These are phyloP conservation scores for Calameuta pallipes DNA, from an alignment of 2,888 invertebrate species.

Conservation along the genomic window DNA sequence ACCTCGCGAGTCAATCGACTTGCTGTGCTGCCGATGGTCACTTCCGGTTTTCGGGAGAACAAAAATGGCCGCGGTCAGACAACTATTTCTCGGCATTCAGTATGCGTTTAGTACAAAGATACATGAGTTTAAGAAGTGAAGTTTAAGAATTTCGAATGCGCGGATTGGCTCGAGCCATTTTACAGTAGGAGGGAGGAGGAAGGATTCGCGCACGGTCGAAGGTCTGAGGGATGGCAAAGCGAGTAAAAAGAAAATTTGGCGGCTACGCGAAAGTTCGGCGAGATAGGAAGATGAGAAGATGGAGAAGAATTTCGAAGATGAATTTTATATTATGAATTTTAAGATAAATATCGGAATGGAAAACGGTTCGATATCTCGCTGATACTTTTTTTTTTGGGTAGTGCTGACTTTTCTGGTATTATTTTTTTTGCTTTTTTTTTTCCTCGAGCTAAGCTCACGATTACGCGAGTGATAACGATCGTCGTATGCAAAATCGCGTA, in stretches of 20 bases:
- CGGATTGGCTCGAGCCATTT: neutral
- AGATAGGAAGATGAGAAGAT: neutral
- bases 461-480: neutral
- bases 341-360: neutral
- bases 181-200: neutral
- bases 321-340: neutral
- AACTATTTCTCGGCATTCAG: constrained; percentile 41
- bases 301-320: neutral
- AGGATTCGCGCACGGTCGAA: neutral
- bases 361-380: constrained; percentile 14
- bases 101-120: constrained; percentile 55
- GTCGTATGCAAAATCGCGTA: neutral
- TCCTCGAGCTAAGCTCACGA: neutral
- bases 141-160: constrained; percentile 7
- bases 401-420: neutral
- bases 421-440: neutral
- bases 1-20: neutral
- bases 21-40: neutral
- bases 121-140: constrained; percentile 33
- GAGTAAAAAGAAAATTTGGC: neutral
- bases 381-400: neutral
- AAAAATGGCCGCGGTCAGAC: constrained; percentile 22
- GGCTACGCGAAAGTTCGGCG: neutral
- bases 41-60: neutral
- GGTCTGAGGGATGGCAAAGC: neutral